Conservation (phyloP, 2,888 invertebrate genomes). For the Eupsilia transversa region DNA sequence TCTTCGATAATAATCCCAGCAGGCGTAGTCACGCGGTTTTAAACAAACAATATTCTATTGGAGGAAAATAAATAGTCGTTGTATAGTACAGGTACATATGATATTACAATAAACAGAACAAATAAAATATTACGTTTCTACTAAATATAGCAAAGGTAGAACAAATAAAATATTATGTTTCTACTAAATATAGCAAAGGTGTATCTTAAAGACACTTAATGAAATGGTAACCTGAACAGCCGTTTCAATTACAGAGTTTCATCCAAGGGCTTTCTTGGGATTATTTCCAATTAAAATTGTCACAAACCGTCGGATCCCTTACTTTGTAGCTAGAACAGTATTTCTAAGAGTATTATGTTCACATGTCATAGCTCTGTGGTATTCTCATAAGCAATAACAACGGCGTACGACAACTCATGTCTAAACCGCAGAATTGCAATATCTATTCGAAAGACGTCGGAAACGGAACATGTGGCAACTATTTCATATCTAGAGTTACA, state of each 20-base stretch:
- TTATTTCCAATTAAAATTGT: constrained; percentile 59
- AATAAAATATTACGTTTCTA: background rate
- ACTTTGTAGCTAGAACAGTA: constrained; percentile 26
- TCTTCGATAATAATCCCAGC: constrained; percentile 12
- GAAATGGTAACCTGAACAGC: constrained; percentile 15
- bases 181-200: background rate
- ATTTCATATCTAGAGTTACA: constrained; percentile 54
- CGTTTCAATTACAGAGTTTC: constrained; percentile 39
- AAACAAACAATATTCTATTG: background rate
- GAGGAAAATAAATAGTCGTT: background rate
- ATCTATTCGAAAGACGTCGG: constrained; percentile 66
- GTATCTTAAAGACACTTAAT: background rate
- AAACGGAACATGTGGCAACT: constrained; percentile 72
- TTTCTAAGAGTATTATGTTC: constrained; percentile 45
- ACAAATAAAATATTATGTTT: background rate
- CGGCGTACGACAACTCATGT: constrained; percentile 50
- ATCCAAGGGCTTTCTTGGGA: constrained; percentile 46
- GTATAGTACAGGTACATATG: background rate
- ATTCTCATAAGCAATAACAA: constrained; percentile 63
- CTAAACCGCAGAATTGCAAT: constrained; percentile 66
- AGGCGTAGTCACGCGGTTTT: background rate
- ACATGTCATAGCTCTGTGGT: constrained; percentile 40
- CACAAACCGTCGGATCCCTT: constrained; percentile 29
- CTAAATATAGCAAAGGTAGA: background rate
- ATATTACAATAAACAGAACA: background rate